These are phyloP conservation scores for Noctua pronuba DNA, from an alignment of 2,888 invertebrate species.

Conservation along the genomic window DNA sequence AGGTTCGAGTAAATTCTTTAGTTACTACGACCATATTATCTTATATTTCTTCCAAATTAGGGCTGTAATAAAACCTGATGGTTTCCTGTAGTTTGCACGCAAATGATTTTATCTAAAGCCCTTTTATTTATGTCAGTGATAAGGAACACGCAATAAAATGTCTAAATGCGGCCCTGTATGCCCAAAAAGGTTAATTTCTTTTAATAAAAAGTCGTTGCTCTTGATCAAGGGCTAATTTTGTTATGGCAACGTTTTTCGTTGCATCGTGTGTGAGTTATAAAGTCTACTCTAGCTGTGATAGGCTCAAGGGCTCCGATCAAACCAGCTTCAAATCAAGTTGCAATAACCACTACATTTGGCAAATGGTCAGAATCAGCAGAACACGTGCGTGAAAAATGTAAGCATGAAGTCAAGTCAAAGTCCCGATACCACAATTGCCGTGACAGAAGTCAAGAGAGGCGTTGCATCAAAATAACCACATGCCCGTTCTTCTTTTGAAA, in stretches of 20 bases:
- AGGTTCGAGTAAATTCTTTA: conserved; percentile 60
- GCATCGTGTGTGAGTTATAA: too few species aligned
- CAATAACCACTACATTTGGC: neutral
- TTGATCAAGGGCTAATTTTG: neutral
- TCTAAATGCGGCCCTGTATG: conserved; percentile 40
- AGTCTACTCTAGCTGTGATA: too few species aligned
- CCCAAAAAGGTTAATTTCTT: conserved; percentile 27
- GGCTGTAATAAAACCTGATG: conserved; percentile 54
- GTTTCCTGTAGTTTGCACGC: conserved; percentile 55
- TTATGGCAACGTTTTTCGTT: neutral
- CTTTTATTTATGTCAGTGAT: conserved; percentile 38
- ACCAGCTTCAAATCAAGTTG: neutral
- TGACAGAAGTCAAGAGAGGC: neutral
- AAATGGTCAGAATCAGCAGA: neutral
- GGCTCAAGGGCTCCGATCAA: neutral
- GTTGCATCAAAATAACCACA: neutral
- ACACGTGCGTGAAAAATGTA: neutral
- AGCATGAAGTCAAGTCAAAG: neutral
- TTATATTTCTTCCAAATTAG: conserved; percentile 54
- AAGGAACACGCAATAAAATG: conserved; percentile 32
- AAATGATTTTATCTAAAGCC: conserved; percentile 53
- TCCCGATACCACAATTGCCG: neutral
- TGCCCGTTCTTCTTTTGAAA: neutral
- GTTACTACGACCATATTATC: conserved; percentile 43
- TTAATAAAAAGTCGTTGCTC: conserved; percentile 20